Conservation (phyloP, 2,888 invertebrate genomes). For the Cryptosula pallasiana region DNA sequence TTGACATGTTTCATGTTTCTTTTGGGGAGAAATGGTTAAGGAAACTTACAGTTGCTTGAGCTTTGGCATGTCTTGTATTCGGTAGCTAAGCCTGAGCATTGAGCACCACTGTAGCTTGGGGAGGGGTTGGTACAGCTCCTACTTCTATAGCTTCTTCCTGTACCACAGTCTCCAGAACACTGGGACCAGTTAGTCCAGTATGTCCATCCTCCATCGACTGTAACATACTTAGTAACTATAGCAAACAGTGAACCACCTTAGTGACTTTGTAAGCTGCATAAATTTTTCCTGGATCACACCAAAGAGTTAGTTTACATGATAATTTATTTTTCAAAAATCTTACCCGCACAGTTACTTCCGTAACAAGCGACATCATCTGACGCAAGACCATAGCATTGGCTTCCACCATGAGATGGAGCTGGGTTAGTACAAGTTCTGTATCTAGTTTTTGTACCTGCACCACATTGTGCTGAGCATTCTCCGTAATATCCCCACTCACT, state of each 20-base stretch:
- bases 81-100: background rate
- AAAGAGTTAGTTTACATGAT: no score
- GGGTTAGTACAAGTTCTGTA: slow-evolving; percentile 41
- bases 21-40: no score
- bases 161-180: slow-evolving; percentile 31
- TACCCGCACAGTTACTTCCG: slow-evolving; percentile 38
- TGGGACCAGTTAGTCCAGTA: slow-evolving; percentile 39
- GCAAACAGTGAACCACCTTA: no score
- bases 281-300: no score
- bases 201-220: slow-evolving; percentile 46
- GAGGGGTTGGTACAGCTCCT: slow-evolving; percentile 18
- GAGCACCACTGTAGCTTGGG: background rate
- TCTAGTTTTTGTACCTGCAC: slow-evolving; percentile 35
- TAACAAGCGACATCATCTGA: slow-evolving; percentile 35
- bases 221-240: no score
- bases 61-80: background rate
- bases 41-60: background rate
- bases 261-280: no score
- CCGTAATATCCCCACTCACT: slow-evolving; percentile 42
- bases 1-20: no score
- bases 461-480: slow-evolving; percentile 40
- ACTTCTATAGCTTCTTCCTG: background rate
- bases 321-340: no score
- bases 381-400: slow-evolving; percentile 35
- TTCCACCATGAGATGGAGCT: slow-evolving; percentile 39